phyloP scores from a whole-genome alignment of 2,797 vertebrate genomes.

The Staurois parvus region DNA sequence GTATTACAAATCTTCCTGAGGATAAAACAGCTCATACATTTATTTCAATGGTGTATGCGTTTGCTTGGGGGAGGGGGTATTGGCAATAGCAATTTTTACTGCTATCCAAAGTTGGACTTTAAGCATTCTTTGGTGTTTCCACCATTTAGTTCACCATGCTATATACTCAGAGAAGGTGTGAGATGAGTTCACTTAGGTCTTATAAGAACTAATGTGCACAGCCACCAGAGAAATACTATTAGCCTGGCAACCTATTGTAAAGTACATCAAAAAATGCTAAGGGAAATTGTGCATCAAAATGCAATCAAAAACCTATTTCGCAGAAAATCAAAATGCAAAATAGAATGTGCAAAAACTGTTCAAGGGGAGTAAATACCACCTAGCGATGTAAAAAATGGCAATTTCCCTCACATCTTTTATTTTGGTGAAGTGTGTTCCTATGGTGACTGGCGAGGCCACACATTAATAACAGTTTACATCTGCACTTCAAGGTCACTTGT shows the following conservation, averaged over 20 bases:
- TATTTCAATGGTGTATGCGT: too few species aligned
- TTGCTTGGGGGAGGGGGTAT: too few species aligned
- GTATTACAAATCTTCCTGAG: too few species aligned
- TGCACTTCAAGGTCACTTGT: conserved; percentile 58
- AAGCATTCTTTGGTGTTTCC: too few species aligned
- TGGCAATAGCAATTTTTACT: too few species aligned
- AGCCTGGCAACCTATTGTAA: not conserved
- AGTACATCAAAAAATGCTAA: not conserved
- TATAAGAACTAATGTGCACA: not conserved
- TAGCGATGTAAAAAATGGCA: conserved; percentile 30
- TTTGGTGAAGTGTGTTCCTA: conserved; percentile 52
- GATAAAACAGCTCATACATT: too few species aligned
- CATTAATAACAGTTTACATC: conserved; percentile 43
- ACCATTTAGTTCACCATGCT: too few species aligned
- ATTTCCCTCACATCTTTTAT: conserved; percentile 11
- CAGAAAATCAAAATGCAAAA: conserved; percentile 19
- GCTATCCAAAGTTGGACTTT: too few species aligned
- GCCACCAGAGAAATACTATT: not conserved
- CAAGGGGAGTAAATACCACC: not conserved
- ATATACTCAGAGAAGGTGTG: too few species aligned
- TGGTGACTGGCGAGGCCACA: conserved; percentile 46
- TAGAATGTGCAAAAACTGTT: conserved; percentile 10
- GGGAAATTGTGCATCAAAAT: not conserved
- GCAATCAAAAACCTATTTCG: not conserved
- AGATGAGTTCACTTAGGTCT: not conserved